Conservation (phyloP, 2,113 vertebrate species). For the Anguilla japonica region DNA sequence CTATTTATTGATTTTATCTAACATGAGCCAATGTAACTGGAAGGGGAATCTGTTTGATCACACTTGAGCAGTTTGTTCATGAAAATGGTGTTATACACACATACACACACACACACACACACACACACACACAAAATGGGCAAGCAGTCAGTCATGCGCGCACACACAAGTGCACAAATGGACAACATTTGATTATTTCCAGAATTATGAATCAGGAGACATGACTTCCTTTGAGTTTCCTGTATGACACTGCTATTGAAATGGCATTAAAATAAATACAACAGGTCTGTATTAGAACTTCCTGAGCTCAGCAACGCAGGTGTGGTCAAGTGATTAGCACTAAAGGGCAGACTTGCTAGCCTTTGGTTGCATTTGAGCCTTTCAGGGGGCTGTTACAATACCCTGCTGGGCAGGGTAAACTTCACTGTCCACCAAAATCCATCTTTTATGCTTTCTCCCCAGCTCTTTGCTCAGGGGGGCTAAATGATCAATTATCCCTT, state of each 20-base stretch:
- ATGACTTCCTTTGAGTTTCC: not conserved
- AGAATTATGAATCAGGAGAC: not conserved
- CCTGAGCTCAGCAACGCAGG: not conserved
- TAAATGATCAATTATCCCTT: not conserved
- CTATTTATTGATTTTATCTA: no score
- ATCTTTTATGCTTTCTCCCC: not conserved
- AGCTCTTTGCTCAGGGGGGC: not conserved
- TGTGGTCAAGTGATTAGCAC: not conserved
- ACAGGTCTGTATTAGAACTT: not conserved
- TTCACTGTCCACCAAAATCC: not conserved
- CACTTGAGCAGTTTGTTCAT: not conserved
- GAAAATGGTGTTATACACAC: not conserved
- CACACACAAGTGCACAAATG: not conserved
- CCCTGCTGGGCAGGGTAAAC: not conserved
- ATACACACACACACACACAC: slow-evolving; percentile 9
- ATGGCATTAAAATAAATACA: no score
- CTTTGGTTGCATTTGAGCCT: not conserved
- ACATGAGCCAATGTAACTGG: no score
- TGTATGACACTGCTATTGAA: not conserved
- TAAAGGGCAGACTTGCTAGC: not conserved
- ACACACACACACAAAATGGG: slow-evolving; percentile 10
- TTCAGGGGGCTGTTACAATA: not conserved
- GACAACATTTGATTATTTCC: no score
- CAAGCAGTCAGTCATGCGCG: not conserved
- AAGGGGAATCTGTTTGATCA: no score